Evolutionary conservation across 2,797 vertebrate genomes (phyloP).

Genomic region (Limosa lapponica): DNA sequence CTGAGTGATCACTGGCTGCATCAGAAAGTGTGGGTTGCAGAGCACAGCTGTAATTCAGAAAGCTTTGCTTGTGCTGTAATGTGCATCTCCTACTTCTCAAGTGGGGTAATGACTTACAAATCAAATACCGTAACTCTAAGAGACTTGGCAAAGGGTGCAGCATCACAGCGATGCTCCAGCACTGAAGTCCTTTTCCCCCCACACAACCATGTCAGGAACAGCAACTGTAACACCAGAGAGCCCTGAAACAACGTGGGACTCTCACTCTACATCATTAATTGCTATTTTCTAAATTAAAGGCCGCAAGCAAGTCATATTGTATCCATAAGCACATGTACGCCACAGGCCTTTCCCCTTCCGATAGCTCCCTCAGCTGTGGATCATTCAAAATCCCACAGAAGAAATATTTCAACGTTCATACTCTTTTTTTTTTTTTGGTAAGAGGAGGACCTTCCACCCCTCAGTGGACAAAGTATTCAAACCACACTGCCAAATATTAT

Average conservation of each 20-base stretch:
- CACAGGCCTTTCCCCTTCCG: background rate
- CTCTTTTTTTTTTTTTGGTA: background rate
- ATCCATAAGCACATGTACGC: background rate
- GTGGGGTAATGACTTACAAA: background rate
- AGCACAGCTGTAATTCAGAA: background rate
- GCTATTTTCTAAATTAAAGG: background rate
- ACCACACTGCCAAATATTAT: slow-evolving; percentile 56
- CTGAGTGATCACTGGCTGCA: background rate
- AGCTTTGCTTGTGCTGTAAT: background rate
- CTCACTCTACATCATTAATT: background rate
- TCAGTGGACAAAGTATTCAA: slow-evolving; percentile 57
- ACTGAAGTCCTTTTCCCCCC: background rate
- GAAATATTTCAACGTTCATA: background rate
- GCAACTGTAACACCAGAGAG: background rate
- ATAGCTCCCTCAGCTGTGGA: background rate
- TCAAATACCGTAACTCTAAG: background rate
- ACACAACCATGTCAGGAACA: accelerated
- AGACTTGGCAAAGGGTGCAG: background rate
- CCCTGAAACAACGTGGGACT: background rate
- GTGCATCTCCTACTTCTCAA: background rate
- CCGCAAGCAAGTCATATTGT: background rate
- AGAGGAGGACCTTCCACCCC: slow-evolving; percentile 31
- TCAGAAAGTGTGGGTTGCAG: background rate
- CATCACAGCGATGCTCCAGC: accelerated
- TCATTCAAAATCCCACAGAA: slow-evolving; percentile 2